A percentile compares a stretch with the other conserved stretches of the same genome.
These are phyloP conservation scores for Orthosia gracilis DNA, from an alignment of 2,888 invertebrate species.

Conservation along the genomic window DNA sequence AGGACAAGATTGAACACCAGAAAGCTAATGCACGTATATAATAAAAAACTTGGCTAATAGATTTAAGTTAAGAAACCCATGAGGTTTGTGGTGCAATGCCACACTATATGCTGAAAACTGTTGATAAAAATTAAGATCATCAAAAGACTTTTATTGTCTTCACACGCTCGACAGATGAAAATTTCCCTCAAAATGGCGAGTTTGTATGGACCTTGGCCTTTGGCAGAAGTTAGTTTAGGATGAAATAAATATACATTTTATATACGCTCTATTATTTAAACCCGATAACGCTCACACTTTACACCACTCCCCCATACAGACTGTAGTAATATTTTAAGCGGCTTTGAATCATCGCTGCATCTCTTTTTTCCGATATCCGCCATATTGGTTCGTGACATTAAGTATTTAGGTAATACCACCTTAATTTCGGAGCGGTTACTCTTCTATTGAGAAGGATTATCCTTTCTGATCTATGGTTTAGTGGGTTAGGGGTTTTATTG, in stretches of 20 bases:
- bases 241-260: background rate
- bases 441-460: conserved; percentile 48
- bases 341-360: conserved; percentile 78
- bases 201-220: no score
- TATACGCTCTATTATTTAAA: background rate
- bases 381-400: conserved; percentile 68
- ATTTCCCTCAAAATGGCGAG: background rate
- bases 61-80: no score
- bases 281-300: conserved; percentile 50
- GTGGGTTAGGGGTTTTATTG: background rate
- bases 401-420: conserved; percentile 65
- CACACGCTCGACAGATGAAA: no score
- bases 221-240: no score
- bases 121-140: background rate
- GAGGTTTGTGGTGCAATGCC: no score
- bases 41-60: no score
- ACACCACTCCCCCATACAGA: conserved; percentile 54
- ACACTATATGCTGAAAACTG: background rate
- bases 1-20: no score
- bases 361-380: conserved; percentile 69
- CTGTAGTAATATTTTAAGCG: conserved; percentile 86
- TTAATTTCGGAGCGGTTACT: conserved; percentile 59
- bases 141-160: background rate
- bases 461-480: conserved; percentile 28
- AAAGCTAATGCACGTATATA: no score